phyloP scores from a whole-genome alignment of 30 jellyfish, hydroid and myxozoan species.

The Turritopsis rubra region DNA sequence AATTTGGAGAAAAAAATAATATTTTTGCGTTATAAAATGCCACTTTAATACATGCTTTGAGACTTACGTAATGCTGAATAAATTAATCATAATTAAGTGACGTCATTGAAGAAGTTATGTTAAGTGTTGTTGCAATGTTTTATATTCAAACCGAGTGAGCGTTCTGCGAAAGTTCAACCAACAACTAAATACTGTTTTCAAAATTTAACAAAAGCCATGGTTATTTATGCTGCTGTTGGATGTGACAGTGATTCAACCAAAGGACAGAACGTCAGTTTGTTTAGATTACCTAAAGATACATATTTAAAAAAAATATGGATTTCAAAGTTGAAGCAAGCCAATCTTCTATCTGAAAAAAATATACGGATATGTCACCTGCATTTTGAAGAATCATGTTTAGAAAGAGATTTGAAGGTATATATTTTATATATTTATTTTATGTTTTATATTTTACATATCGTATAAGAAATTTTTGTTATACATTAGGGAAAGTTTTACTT shows the following conservation, averaged over 20 bases:
- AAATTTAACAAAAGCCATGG: no score
- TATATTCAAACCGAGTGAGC: no score
- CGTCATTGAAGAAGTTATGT: no score
- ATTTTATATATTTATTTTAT: no score
- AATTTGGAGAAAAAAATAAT: no score
- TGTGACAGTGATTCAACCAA: conserved; percentile 7
- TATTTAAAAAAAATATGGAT: not conserved
- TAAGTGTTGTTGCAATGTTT: no score
- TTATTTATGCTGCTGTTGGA: no score
- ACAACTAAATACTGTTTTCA: no score
- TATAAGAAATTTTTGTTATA: not conserved
- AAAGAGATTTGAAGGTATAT: not conserved
- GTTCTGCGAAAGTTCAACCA: no score
- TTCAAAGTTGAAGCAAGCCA: not conserved
- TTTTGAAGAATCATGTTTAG: not conserved
- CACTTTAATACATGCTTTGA: no score
- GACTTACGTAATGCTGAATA: not conserved
- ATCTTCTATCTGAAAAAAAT: not conserved
- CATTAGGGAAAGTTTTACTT: not conserved
- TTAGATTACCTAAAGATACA: not conserved
- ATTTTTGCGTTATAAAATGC: no score
- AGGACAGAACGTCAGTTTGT: not conserved
- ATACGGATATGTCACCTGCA: not conserved
- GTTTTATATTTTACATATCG: not conserved
- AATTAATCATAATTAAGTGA: not conserved